phyloP scores from a whole-genome alignment of 1,140 invertebrate species.

The Polypedilum vanderplanki region DNA sequence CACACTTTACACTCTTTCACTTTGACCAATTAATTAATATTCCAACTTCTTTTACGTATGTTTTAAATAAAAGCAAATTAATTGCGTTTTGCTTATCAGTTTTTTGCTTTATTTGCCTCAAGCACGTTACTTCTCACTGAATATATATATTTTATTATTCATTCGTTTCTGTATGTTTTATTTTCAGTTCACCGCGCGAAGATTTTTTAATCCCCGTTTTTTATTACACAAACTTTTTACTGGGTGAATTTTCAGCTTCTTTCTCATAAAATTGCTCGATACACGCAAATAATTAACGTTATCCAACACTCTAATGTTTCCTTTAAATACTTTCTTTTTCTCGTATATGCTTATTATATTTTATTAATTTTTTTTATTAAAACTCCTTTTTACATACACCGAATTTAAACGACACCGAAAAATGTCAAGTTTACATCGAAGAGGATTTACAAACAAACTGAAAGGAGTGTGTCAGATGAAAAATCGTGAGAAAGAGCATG shows the following conservation, averaged over 20 bases:
- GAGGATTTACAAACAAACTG: slow-evolving; percentile 18
- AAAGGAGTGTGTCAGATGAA: no score
- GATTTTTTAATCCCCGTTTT: neutral
- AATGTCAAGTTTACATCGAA: slow-evolving; percentile 18
- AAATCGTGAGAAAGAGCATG: neutral
- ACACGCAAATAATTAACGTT: neutral
- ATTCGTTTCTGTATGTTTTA: no score
- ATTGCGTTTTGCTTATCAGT: neutral
- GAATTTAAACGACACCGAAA: neutral
- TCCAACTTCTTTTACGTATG: neutral
- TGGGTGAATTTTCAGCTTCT: slow-evolving; percentile 1
- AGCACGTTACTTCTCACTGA: neutral
- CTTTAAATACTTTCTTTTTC: neutral
- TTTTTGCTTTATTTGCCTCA: neutral
- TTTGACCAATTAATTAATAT: neutral
- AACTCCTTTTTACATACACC: neutral
- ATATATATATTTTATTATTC: no score
- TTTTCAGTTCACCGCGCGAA: neutral
- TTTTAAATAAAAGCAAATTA: no score
- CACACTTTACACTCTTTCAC: neutral
- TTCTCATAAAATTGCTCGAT: neutral
- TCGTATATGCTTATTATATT: neutral
- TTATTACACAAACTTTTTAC: neutral
- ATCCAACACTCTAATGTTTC: neutral
- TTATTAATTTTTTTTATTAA: neutral